Evolutionary conservation across 2,797 vertebrate species (phyloP).

Genomic region (Phyllotis vaccarum): DNA sequence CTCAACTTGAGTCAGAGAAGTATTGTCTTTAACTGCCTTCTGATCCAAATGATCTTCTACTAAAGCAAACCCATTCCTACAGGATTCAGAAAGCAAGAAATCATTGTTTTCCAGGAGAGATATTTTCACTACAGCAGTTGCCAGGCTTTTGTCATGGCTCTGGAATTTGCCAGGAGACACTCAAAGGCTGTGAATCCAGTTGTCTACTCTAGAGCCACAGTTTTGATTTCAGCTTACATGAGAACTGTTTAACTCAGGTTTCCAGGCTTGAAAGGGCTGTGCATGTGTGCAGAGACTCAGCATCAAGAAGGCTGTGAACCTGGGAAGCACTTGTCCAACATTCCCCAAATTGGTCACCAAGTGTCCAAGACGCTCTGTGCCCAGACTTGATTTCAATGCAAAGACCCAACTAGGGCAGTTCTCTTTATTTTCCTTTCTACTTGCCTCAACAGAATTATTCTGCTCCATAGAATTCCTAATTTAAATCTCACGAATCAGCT

Average conservation of each 20-base stretch:
- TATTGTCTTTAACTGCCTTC: not conserved
- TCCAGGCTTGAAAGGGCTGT: not conserved
- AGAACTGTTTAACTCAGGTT: not conserved
- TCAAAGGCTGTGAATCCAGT: not conserved
- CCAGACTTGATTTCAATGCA: not conserved
- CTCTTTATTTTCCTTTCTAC: not conserved
- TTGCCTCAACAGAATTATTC: constrained; percentile 34
- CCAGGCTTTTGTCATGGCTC: not conserved
- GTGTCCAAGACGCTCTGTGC: not conserved
- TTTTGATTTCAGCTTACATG: not conserved
- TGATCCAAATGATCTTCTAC: not conserved
- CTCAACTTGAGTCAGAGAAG: not conserved
- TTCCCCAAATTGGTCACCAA: not conserved
- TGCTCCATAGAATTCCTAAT: not conserved
- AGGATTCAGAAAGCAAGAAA: not conserved
- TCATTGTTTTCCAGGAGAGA: not conserved
- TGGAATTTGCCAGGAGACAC: not conserved
- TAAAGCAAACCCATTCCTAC: not conserved
- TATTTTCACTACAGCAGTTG: not conserved
- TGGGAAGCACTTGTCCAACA: not conserved
- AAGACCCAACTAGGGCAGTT: not conserved
- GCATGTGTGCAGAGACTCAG: not conserved
- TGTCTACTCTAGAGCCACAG: not conserved
- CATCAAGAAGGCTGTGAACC: too few relatives aligned
- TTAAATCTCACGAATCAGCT: constrained; percentile 70